Evolutionary conservation across 2,113 vertebrate species (phyloP), one percentile per base, ranked within the genome.

Genomic region (Pelobates fuscus): DNA sequence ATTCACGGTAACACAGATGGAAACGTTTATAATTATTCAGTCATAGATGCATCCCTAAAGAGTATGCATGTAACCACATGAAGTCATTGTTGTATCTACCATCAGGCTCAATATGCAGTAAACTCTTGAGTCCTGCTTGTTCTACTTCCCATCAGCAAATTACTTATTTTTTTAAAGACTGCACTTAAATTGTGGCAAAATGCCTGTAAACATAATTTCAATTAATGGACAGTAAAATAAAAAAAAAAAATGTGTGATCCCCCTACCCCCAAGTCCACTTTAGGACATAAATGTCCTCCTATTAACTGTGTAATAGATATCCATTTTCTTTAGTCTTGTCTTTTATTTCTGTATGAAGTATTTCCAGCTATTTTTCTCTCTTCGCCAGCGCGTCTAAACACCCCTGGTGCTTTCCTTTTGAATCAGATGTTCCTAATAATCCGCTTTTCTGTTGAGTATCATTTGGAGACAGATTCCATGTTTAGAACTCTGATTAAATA

Each of bases 351-450:
- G 62, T 66, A 49, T 66, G 32, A 74, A 59, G 15, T 72, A 60
- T 60, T 59, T 27, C 61, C 26, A 54, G 62, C 49, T 58, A 66
- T 66, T 74, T 74, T 24, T 58, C 61, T 58, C 21, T 43, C 17
- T 66, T 65, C 64, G 71, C 71, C 71, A 74, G 64, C 44, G 25
- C 60, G 62, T 55, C 71, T 65, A 73, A 65, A 65, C 71, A 37
- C 71, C 46, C 57, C 59, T 55, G 69, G 46, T 71, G 57, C 58
- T 46, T 54, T 46, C 55, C 71, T 30, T n/a, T 20, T 41, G 27
- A 44, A 29, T 73, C 71, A 73, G 54, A 74, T 74, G 71, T 74
- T 74, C 71, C 26, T 66, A 63, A 74, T 74, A 49, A 66, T 44
- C 57, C 71, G 30, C 55, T 66, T 29, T 54, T 55, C 71, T 58